Base-by-base conservation (phyloP, 1,140 invertebrate genomes). In the Ips typographus region DNA sequence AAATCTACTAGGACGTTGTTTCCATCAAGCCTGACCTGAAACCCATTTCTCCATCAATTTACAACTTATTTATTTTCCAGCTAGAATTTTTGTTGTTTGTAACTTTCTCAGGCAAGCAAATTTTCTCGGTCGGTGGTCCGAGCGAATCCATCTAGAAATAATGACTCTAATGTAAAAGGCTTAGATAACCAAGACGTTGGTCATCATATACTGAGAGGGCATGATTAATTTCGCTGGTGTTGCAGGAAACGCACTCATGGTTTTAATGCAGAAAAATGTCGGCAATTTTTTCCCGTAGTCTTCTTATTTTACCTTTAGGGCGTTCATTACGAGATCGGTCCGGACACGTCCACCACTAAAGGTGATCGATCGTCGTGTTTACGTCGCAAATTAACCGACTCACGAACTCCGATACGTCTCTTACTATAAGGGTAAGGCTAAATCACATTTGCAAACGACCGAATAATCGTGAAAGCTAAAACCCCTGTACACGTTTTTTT, bases 401-500 rank as follows among this genome's bases (percentile, higher is more conserved):
- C 60, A 38, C 39, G 44, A 37, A 49, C 37, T 38, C 38, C 39
- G 60, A 62, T 49, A 62, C 39, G 60, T 47, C 60, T 51, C 4
- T 4, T 3, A 4, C 2, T 37, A 47, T 62, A 62, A 51, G 38
- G 44, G 60, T 43, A 51, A 39, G 36, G 60, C 60, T 62, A 62
- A 62, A 62, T 62, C 60, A 62, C 44, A 51, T 62, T 62, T 62
- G 43, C 39, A 51, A 62, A 62, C 51, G 60, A 62, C 38, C 51
- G 60, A 62, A 61, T 61, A 61, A 61, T 61, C 47, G 37, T 38
- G 60, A 62, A 62, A 62, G n/a, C 41, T 43, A 38, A 62, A 43
- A 62, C 60, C 36, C 51, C 44, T 22, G 22, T 22, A 22, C 22
- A 22, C 22, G 22, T 22, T 22, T 22, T 22, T 22, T 22, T 22